Evolutionary conservation across 2,888 invertebrate genomes (phyloP).

Genomic region (Pelosia muscerda): DNA sequence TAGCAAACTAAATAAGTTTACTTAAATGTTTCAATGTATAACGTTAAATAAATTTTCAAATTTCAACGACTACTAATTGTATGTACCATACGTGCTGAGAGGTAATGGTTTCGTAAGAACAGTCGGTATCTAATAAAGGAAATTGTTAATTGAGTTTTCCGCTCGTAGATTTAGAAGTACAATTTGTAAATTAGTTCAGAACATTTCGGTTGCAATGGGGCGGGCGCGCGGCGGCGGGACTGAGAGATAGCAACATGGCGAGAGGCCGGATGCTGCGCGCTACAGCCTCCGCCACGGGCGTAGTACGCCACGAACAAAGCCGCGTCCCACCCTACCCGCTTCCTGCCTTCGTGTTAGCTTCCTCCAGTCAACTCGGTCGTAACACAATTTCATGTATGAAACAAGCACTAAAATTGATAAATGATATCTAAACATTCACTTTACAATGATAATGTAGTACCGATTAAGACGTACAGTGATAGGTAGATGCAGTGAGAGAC

Average conservation of each 20-base stretch:
- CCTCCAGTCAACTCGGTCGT: slow-evolving; percentile 61
- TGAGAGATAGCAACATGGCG: slow-evolving; percentile 68
- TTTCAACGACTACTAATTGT: background rate
- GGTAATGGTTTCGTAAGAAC: slow-evolving; percentile 30
- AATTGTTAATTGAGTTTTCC: slow-evolving; percentile 44
- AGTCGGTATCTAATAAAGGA: slow-evolving; percentile 30
- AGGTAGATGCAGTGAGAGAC: slow-evolving; percentile 49
- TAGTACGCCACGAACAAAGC: slow-evolving; percentile 78
- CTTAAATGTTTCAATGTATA: slow-evolving; percentile 1
- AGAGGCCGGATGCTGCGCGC: slow-evolving; percentile 83
- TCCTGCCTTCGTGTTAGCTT: slow-evolving; percentile 61
- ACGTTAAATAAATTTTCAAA: background rate
- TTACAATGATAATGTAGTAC: slow-evolving; percentile 47
- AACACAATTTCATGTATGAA: slow-evolving; percentile 68
- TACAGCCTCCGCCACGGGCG: slow-evolving; percentile 79
- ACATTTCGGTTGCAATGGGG: slow-evolving; percentile 43
- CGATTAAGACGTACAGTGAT: slow-evolving; percentile 64
- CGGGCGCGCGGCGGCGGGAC: slow-evolving; percentile 57
- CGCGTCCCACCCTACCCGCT: slow-evolving; percentile 75
- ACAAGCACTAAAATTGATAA: slow-evolving; percentile 66
- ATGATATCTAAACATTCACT: slow-evolving; percentile 60
- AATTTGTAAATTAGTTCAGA: slow-evolving; percentile 36
- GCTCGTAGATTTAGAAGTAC: slow-evolving; percentile 33
- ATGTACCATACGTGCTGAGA: slow-evolving; percentile 22
- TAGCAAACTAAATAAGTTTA: background rate